phyloP scores from a whole-genome alignment of 1,140 invertebrate species.

The Luehdorfia chinensis region DNA sequence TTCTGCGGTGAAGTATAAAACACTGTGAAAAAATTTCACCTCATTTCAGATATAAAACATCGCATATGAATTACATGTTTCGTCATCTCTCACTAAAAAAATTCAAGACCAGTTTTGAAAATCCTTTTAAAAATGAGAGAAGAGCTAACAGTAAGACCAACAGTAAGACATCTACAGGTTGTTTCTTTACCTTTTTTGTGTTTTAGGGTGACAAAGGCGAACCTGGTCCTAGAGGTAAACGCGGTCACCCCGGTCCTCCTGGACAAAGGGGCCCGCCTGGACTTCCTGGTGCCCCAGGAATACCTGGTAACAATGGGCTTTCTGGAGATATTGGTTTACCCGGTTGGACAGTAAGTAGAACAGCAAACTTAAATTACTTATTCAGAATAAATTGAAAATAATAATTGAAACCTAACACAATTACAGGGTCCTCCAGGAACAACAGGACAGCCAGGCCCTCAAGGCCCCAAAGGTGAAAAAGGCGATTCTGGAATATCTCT shows the following conservation, averaged over 20 bases:
- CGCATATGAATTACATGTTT: too few relatives aligned
- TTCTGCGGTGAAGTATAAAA: too few relatives aligned
- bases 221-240: slow-evolving; percentile 84
- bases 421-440: slow-evolving; percentile 82
- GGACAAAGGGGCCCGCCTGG: slow-evolving; percentile 83
- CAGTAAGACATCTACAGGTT: too few relatives aligned
- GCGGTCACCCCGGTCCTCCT: slow-evolving; percentile 85
- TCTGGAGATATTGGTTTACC: slow-evolving; percentile 86
- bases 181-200: too few relatives aligned
- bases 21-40: too few relatives aligned
- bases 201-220: slow-evolving; percentile 90
- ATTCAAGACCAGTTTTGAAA: too few relatives aligned
- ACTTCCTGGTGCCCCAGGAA: slow-evolving; percentile 81
- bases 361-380: slow-evolving; percentile 3
- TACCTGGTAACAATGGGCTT: slow-evolving; percentile 80
- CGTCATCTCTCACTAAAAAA: too few relatives aligned
- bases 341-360: slow-evolving; percentile 83
- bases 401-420: too few relatives aligned
- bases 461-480: slow-evolving; percentile 84
- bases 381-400: not conserved
- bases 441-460: slow-evolving; percentile 80
- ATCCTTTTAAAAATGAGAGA: too few relatives aligned
- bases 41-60: too few relatives aligned
- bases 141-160: too few relatives aligned
- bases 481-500: slow-evolving; percentile 78